Conservation (phyloP, 2,888 invertebrate species). For the Vandiemenella viatica region DNA sequence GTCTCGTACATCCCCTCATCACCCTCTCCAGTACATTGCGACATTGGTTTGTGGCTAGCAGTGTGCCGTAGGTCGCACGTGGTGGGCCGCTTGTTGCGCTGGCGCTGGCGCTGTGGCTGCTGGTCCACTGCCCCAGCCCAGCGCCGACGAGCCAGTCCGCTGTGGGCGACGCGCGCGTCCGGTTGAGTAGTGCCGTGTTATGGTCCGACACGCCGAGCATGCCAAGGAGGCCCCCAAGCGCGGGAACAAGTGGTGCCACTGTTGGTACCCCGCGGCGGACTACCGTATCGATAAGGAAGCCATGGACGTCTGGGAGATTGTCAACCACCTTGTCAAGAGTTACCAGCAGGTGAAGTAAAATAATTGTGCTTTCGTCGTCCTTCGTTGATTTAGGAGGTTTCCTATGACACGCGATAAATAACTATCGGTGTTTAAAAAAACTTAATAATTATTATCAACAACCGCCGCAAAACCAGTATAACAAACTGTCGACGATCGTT, state of each 20-base stretch:
- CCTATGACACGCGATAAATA: too few relatives aligned
- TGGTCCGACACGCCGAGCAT: slow-evolving; percentile 30
- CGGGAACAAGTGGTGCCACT: slow-evolving; percentile 6
- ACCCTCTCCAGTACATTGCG: too few relatives aligned
- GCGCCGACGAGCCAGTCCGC: not conserved
- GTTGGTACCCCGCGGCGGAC: slow-evolving; percentile 22
- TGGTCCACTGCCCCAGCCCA: not conserved
- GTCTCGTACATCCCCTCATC: too few relatives aligned
- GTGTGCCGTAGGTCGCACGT: too few relatives aligned
- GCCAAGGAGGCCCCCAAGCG: slow-evolving; percentile 33
- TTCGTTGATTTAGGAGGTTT: too few relatives aligned
- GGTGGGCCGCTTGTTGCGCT: too few relatives aligned
- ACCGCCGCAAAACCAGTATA: too few relatives aligned
- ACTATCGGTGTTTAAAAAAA: not conserved
- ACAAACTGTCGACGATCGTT: too few relatives aligned
- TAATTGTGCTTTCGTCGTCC: too few relatives aligned
- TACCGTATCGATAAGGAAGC: slow-evolving; percentile 37
- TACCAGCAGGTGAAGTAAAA: slow-evolving; percentile 37
- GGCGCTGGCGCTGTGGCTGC: too few relatives aligned
- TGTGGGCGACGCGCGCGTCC: not conserved
- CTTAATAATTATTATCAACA: not conserved
- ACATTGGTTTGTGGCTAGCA: too few relatives aligned
- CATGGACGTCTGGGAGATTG: slow-evolving; percentile 44
- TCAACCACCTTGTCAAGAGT: slow-evolving; percentile 46
- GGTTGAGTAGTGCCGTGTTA: slow-evolving; percentile 15